Conservation (phyloP, 2,113 vertebrate species). For the Microcebus lehilahytsara region DNA sequence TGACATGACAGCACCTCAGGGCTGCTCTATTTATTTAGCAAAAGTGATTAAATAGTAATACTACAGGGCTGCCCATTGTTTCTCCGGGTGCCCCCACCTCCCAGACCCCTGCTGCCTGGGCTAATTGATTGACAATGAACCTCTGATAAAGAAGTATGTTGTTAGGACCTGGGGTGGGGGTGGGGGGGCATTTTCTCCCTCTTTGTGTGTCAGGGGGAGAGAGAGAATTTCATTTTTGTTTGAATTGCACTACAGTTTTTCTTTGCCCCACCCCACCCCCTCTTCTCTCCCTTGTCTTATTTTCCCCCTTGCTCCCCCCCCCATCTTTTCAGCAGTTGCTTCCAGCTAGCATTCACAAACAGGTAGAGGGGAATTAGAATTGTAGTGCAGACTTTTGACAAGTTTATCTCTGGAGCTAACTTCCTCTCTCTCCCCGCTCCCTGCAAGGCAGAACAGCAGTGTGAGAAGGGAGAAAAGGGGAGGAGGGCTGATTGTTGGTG, state of each 20-base stretch:
- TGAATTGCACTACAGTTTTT: conserved; percentile 69
- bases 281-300: not conserved
- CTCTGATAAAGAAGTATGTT: conserved; percentile 85
- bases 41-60: conserved; percentile 92
- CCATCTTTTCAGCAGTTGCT: conserved; percentile 71
- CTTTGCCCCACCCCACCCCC: conserved; percentile 6
- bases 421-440: not conserved
- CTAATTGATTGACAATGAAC: conserved; percentile 91
- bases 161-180: conserved; percentile 80
- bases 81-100: conserved; percentile 73
- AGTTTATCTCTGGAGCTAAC: conserved; percentile 69
- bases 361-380: conserved; percentile 75
- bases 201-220: conserved; percentile 50
- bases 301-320: not conserved
- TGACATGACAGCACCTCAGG: conserved; percentile 90
- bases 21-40: conserved; percentile 92
- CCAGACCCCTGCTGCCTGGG: conserved; percentile 85
- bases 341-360: conserved; percentile 69
- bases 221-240: conserved; percentile 56
- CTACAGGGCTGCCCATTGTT: conserved; percentile 85
- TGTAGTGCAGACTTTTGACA: conserved; percentile 62
- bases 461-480: not conserved
- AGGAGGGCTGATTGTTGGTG: conserved; percentile 24
- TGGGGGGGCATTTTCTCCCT: conserved; percentile 20
- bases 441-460: not conserved